Conservation (phyloP, 2,888 invertebrate genomes). For the Tenthredo amoena region DNA sequence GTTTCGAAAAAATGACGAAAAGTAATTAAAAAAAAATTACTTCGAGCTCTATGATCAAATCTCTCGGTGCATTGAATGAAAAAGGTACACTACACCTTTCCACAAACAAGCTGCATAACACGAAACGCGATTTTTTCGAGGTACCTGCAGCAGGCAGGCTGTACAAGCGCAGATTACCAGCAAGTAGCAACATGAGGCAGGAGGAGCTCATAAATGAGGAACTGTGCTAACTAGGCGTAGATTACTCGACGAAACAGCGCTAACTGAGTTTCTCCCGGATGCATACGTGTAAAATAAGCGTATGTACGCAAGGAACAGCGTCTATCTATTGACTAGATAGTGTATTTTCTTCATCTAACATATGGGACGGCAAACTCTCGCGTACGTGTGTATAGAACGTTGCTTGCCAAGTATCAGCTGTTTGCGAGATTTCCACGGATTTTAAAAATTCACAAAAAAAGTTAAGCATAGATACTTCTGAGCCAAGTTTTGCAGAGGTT, state of each 20-base stretch:
- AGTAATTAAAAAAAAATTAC: not conserved
- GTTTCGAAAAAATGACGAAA: not conserved
- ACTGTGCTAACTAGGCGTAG: slow-evolving; percentile 21
- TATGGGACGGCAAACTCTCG: not conserved
- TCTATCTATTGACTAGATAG: not conserved
- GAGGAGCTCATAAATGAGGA: not conserved
- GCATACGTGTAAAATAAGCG: not conserved
- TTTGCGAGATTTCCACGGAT: not conserved
- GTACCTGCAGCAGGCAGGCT: not conserved
- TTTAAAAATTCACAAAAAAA: not conserved
- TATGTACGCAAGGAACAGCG: not conserved
- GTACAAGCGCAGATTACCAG: not conserved
- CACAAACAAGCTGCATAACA: not conserved
- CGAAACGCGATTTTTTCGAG: not conserved
- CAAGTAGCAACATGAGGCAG: not conserved
- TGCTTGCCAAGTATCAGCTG: not conserved
- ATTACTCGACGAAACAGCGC: slow-evolving; percentile 12
- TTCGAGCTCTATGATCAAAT: not conserved
- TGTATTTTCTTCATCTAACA: not conserved
- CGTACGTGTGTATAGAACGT: not conserved
- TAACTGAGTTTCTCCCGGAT: slow-evolving; percentile 49
- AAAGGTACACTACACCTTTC: not conserved
- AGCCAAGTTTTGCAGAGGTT: too few relatives aligned
- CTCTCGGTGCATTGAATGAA: not conserved
- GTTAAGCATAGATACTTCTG: not conserved